Conservation (phyloP, 2,113 vertebrate genomes). For the Cebus imitator region DNA sequence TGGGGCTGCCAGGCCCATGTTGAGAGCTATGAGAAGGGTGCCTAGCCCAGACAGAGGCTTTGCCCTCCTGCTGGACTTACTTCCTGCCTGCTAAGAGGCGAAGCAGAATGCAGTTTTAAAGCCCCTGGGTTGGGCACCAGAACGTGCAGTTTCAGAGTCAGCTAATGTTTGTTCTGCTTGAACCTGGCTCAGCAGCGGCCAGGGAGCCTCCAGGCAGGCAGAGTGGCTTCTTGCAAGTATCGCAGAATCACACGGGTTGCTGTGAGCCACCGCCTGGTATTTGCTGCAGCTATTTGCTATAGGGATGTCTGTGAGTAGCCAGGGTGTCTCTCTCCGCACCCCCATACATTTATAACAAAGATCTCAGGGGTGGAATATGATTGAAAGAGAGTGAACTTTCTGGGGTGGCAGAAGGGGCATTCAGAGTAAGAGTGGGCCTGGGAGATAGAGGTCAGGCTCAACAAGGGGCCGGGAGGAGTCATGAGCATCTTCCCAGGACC, state of each 20-base stretch:
- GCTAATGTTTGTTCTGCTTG: neutral
- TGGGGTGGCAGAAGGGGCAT: neutral
- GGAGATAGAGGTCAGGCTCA: neutral
- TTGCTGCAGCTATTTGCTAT: conserved; percentile 33
- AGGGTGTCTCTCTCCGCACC: fast-evolving
- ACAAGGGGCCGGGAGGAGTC: neutral
- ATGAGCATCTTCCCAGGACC: conserved; percentile 29
- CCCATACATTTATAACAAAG: neutral
- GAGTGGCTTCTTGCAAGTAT: neutral
- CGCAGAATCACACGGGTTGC: neutral
- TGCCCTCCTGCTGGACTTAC: neutral
- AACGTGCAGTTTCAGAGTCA: neutral
- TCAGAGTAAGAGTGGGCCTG: neutral
- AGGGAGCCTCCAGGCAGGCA: neutral
- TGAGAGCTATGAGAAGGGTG: neutral
- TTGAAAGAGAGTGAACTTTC: neutral
- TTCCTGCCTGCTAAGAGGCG: neutral
- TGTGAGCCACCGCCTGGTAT: neutral
- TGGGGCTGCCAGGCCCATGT: neutral
- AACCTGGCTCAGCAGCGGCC: neutral
- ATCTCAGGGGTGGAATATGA: neutral
- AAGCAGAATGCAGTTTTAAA: neutral
- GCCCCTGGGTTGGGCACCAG: neutral
- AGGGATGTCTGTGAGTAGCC: neutral
- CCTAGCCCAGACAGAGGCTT: neutral